Evolutionary conservation across 1,140 invertebrate genomes (phyloP), one percentile per base, ranked within the genome.

Genomic region (Drosophila tristis): DNA sequence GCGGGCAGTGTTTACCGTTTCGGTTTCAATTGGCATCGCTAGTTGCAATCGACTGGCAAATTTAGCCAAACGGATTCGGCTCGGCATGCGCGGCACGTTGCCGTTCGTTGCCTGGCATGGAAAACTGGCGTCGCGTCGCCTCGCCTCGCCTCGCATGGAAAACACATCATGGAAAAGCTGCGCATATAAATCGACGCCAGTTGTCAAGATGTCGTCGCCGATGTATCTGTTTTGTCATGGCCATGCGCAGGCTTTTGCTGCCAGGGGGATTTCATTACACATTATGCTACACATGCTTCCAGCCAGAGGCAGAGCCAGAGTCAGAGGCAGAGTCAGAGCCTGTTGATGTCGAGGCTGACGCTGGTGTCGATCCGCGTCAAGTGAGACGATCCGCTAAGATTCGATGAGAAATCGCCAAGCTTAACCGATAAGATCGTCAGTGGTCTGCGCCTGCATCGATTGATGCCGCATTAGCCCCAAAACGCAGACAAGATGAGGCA

Each of bases 131-230:
- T 26, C 4, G 26, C 31, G 55, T 35, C 16, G 39, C 8, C 13
- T 43, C 5, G 31, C 50, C 16, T 6, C 5, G 26, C 26, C 8
- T 31, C 2, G 31, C 31, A 63, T 35, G 26, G 39, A 58, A 78
- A 78, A 71, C 31, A 25, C 43, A 54, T 23, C 8, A 26, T 43
- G 20, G 60, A 16, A 53, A 70, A 55, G 49, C 63, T 60, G 70
- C 49, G 74, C 79, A 82, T 74, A 78, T 81, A 82, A 82, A 78
- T 78, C 74, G 68, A 80, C 65, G 80, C 64, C 74, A 57, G 71
- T 61, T 80, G 75, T 80, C 78, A 80, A 80, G 64, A 42, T 70
- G 75, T 78, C 61, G 60, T 57, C 48, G 67, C 43, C 44, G 9
- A 31, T 31, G 31, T 31, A 31, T 31, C 31, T 9, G 16, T 45